Base-by-base conservation (phyloP, 2,113 vertebrate species). In the Archilochus colubris region DNA sequence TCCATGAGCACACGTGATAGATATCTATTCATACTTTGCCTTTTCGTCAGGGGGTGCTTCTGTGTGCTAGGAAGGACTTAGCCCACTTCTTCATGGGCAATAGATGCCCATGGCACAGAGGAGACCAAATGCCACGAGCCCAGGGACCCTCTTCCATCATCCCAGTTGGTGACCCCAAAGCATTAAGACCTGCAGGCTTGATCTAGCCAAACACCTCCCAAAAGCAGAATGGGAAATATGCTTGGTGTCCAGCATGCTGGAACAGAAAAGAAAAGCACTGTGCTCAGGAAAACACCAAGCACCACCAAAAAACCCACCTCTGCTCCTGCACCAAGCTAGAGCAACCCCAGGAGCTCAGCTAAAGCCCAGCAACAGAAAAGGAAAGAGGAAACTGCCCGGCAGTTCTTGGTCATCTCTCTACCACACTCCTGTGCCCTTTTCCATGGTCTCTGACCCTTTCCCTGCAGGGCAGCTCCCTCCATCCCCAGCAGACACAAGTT, bases 401-500 rank as follows among this genome's bases (percentile, higher is more conserved):
- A 8, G 27, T 61, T 74, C 25, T 40, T 33, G 40, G 50, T 58
- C n/a, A 36, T 85, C 38, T 58, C 57, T 88, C 79, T 77, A 74
- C 40, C 31, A 46, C 54, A 23, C 9, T 36, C 5, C 22, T 18
- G 17, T 43, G 46, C 23, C 64, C 20, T 50, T 24, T 72, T 64
- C 38, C 0, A 0, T 27, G 33, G 23, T 61, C 78, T 85, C 63
- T 68, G 67, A 64, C 25, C 25, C 25, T 6, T 30, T 63, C 62
- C 38, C 36, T 27, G 51, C 0, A 0, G 2, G 6, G 0, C 1
- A 19, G 6, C 40, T 57, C 62, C 18, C 66, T 85, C 44, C 44
- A 72, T 61, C 36, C 62, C 64, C 62, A 11, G 1, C 22, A 72
- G 38, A 43, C 13, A 4, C 2, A 2, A 55, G 9, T 5, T 2